Conservation (phyloP, 2,888 invertebrate species). For the Crematogaster levior region DNA sequence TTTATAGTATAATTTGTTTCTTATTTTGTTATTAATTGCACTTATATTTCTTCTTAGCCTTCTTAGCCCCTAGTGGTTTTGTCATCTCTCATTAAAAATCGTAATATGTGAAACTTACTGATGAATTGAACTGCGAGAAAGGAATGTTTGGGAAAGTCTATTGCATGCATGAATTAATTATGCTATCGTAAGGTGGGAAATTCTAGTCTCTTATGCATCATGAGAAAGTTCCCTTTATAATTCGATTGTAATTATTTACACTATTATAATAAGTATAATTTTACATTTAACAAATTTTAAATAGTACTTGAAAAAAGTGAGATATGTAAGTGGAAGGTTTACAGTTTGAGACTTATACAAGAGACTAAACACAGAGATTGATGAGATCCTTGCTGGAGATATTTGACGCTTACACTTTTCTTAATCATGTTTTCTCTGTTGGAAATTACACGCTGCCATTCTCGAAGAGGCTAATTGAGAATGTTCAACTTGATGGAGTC, state of each 20-base stretch:
- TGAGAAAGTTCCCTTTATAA: constrained; percentile 27
- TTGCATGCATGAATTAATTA: constrained; percentile 28
- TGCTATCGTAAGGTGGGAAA: neutral
- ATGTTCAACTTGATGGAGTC: constrained; percentile 24
- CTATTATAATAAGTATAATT: neutral
- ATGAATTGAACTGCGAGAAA: neutral
- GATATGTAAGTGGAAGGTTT: neutral
- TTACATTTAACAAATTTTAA: neutral
- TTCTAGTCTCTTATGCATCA: neutral
- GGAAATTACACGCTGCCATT: constrained; percentile 15
- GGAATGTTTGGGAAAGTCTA: constrained; percentile 13
- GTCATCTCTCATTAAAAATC: neutral
- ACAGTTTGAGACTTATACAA: too few relatives aligned
- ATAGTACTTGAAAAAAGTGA: neutral
- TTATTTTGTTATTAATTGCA: neutral
- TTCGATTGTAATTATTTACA: neutral
- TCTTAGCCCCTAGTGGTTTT: too few relatives aligned
- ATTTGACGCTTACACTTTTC: constrained; percentile 15
- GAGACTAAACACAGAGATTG: neutral
- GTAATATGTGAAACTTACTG: neutral
- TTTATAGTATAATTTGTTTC: neutral
- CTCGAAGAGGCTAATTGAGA: constrained; percentile 26
- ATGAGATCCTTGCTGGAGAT: neutral
- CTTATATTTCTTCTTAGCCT: neutral
- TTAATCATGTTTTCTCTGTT: constrained; percentile 12